These are phyloP conservation scores for Montipora sp. DNA, from an alignment of 64 coral and sea anemone species.

Conservation along the genomic window DNA sequence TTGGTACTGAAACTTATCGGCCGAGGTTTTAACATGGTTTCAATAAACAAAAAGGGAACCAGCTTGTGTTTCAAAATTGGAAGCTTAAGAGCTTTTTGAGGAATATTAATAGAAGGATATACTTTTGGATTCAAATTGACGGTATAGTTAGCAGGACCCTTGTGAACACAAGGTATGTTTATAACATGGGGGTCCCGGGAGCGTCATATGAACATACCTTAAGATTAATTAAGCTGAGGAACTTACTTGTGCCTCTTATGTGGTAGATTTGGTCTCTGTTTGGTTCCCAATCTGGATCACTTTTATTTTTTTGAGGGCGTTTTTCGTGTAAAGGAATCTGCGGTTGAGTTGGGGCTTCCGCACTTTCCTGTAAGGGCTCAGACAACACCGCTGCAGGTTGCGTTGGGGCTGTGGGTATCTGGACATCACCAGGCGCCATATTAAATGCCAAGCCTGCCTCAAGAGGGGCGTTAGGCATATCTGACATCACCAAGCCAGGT, in stretches of 20 bases:
- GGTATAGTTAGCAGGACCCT: too few relatives aligned
- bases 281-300: not conserved
- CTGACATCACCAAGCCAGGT: not conserved
- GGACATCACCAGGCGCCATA: slow-evolving; percentile 6
- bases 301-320: not conserved
- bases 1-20: too few relatives aligned
- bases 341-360: not conserved
- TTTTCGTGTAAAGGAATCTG: slow-evolving; percentile 23
- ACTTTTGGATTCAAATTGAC: too few relatives aligned
- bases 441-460: not conserved
- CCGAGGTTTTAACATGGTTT: too few relatives aligned
- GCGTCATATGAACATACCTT: too few relatives aligned
- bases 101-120: too few relatives aligned
- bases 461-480: not conserved
- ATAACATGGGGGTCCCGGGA: too few relatives aligned
- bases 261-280: slow-evolving; percentile 66
- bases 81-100: too few relatives aligned
- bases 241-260: slow-evolving; percentile 41
- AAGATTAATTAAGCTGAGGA: too few relatives aligned
- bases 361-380: not conserved
- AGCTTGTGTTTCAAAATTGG: too few relatives aligned
- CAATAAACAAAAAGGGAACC: too few relatives aligned
- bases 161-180: too few relatives aligned
- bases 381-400: not conserved
- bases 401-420: not conserved